phyloP scores from a whole-genome alignment of 2,113 vertebrate species.

The Acrocephalus arundinaceus region DNA sequence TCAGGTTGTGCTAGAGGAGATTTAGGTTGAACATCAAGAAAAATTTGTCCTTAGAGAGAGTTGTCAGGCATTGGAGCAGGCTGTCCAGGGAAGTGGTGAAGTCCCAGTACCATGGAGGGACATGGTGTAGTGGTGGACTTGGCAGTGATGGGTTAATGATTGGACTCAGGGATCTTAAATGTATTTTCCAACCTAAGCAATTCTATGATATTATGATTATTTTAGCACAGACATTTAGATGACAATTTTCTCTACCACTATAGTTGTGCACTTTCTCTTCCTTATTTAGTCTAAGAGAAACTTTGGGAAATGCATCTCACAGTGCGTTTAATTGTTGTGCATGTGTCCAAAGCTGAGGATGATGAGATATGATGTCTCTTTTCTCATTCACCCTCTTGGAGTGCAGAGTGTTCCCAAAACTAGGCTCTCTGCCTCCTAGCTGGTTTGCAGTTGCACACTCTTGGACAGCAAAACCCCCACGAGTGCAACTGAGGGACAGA shows the following conservation, averaged over 20 bases:
- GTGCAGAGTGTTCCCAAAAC: background rate
- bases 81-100: background rate
- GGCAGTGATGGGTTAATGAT: background rate
- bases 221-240: background rate
- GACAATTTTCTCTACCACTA: background rate
- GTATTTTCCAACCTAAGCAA: background rate
- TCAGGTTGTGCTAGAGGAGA: background rate
- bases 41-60: background rate
- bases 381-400: background rate
- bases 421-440: accelerated
- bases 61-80: background rate
- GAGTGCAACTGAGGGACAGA: background rate
- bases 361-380: background rate
- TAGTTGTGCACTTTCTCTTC: background rate
- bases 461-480: background rate
- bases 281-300: background rate
- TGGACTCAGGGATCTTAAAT: background rate
- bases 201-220: background rate
- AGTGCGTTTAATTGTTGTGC: accelerated
- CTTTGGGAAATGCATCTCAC: background rate
- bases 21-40: background rate
- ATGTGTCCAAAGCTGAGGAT: background rate
- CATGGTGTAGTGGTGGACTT: background rate
- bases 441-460: background rate
- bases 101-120: background rate